phyloP scores from a whole-genome alignment of 2,888 invertebrate genomes.

The Drosophila meridionalis region DNA sequence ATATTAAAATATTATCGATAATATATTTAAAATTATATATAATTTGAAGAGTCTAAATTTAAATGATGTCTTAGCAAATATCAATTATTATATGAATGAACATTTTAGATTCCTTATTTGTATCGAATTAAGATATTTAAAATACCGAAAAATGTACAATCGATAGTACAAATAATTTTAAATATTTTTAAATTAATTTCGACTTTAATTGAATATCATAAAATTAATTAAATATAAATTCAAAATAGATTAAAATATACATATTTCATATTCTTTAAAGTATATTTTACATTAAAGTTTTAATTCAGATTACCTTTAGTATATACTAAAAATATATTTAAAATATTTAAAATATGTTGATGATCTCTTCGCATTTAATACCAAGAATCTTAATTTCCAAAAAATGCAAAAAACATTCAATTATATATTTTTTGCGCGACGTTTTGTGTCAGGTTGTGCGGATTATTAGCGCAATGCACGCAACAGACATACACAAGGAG shows the following conservation, averaged over 20 bases:
- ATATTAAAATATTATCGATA: background rate
- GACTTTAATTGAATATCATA: too few species aligned
- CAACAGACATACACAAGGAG: too few species aligned
- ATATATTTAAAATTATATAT: background rate
- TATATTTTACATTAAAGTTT: too few species aligned
- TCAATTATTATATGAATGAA: background rate
- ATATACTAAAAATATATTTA: background rate
- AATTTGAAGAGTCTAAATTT: too few species aligned
- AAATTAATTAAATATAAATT: too few species aligned
- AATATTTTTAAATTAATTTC: too few species aligned
- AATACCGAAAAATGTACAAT: too few species aligned
- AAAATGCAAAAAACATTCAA: conserved; percentile 38
- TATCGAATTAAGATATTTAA: too few species aligned
- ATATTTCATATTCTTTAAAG: too few species aligned
- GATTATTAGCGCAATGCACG: conserved; percentile 22
- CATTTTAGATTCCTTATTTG: background rate
- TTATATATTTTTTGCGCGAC: conserved; percentile 30
- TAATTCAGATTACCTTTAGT: background rate
- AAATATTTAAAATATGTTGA: background rate
- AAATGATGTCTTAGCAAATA: background rate
- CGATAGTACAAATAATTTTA: too few species aligned
- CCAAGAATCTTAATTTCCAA: conserved; percentile 20
- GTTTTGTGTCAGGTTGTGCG: conserved; percentile 24
- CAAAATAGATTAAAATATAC: too few species aligned
- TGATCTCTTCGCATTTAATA: conserved; percentile 1